phyloP scores from a whole-genome alignment of 2,888 invertebrate genomes.

The Cotesia congregata region DNA sequence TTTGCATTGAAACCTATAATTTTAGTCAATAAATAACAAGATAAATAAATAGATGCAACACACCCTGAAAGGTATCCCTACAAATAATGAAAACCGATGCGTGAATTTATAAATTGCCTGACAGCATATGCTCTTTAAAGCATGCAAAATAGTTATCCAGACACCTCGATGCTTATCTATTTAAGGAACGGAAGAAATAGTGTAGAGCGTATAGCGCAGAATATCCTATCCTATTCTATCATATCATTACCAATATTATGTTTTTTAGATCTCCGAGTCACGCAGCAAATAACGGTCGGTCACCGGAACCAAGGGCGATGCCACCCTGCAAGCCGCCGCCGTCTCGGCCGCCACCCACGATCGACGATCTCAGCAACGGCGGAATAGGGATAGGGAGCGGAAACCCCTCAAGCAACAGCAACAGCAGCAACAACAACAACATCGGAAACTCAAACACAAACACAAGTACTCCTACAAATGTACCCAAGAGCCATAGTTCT shows the following conservation, averaged over 20 bases:
- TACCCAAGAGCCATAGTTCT: constrained; percentile 64
- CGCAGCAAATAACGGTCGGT: constrained; percentile 62
- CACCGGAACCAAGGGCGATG: constrained; percentile 61
- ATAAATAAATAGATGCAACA: too few relatives aligned
- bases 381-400: constrained; percentile 27
- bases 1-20: too few relatives aligned
- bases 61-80: too few relatives aligned
- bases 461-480: constrained; percentile 60
- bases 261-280: constrained; percentile 56
- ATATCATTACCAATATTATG: not conserved
- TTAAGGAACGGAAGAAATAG: too few relatives aligned
- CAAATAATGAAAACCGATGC: too few relatives aligned
- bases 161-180: too few relatives aligned
- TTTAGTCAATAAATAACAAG: too few relatives aligned
- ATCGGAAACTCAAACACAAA: constrained; percentile 53
- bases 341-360: constrained; percentile 65
- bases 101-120: too few relatives aligned
- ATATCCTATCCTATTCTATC: too few relatives aligned
- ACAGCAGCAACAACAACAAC: constrained; percentile 53
- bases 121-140: too few relatives aligned
- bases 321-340: constrained; percentile 68
- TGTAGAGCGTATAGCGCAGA: too few relatives aligned
- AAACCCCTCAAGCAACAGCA: constrained; percentile 47
- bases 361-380: constrained; percentile 55
- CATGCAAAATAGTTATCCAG: too few relatives aligned